Base-by-base conservation (phyloP, 2,797 vertebrate species). In the Sandelia bainsii region DNA sequence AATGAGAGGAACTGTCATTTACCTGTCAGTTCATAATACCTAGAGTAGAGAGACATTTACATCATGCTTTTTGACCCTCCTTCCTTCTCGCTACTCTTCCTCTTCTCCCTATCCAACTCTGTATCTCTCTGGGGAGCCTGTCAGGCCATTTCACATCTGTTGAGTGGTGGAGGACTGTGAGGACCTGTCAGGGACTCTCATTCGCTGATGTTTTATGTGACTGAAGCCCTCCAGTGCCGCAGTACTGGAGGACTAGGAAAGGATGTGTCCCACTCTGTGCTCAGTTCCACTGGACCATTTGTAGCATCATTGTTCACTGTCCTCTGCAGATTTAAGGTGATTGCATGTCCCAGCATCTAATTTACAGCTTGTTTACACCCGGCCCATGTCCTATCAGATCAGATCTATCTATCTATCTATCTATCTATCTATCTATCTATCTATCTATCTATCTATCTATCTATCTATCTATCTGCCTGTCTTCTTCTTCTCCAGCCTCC, bases 71-170 rank as follows among this genome's bases (percentile, higher is more conserved):
- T 19, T 11, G 7, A 46, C 39, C 20, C 19, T 19, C 14, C 49
- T 25, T 4, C 16, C 45, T 16, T 46, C 19, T 16, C 52, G 7
- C 56, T 56, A 27, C 39, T 22, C 71, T 62, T 1, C 42, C 9
- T 13, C 27, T 60, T 34, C 34, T 50, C 49, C 17, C 20, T 46
- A 12, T 59, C 44, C 72, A 51, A 56, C 69, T 70, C 75, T 66
- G 71, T 61, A 51, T 83, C 66, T 87, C 86, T 74, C 83, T 58
- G 57, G 82, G 86, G 84, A 88, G 56, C 69, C 82, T 62, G 85
- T 89, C 84, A 82, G 85, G 44, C 81, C 69, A 58, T 85, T 86
- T 85, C 87, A 80, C 82, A 87, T 89, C 79, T 89, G 85, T 81
- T 81, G 88, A 90, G 79, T 69, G 83, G 68, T 81, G 83, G 75